Conservation (phyloP, 2,888 invertebrate species). For the Meteorus cinctellus region DNA sequence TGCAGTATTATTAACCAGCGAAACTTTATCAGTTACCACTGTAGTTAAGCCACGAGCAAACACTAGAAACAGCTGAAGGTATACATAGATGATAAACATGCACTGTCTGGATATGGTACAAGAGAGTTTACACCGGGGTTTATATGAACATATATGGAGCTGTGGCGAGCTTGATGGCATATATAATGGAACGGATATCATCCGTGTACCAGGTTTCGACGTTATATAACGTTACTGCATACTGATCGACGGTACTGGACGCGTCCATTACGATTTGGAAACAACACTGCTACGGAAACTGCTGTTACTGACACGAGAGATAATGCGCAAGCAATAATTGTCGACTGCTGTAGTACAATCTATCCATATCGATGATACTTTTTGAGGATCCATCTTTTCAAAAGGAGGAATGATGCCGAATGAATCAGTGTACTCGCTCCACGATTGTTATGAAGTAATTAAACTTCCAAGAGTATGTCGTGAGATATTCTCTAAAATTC, state of each 20-base stretch:
- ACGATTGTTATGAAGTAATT: too few species aligned
- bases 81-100: slow-evolving; percentile 27
- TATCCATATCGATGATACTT: slow-evolving; percentile 33
- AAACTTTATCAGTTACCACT: slow-evolving; percentile 35
- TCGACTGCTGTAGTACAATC: background rate
- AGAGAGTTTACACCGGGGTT: slow-evolving; percentile 25
- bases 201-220: slow-evolving; percentile 33
- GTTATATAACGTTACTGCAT: slow-evolving; percentile 43
- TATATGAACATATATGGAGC: background rate
- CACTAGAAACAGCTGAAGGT: slow-evolving; percentile 24
- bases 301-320: slow-evolving; percentile 43
- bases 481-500: too few species aligned
- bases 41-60: slow-evolving; percentile 29
- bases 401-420: too few species aligned
- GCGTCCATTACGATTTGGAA: slow-evolving; percentile 45
- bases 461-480: too few species aligned
- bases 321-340: slow-evolving; percentile 36
- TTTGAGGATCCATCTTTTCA: slow-evolving; percentile 24
- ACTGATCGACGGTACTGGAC: slow-evolving; percentile 42
- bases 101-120: slow-evolving; percentile 7
- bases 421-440: too few species aligned
- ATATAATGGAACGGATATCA: slow-evolving; percentile 38
- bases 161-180: slow-evolving; percentile 32
- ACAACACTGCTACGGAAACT: slow-evolving; percentile 36
- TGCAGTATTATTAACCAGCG: slow-evolving; percentile 7